Percentiles rank a stretch among this genome's conserved stretches.
phyloP scores from a whole-genome alignment of 2,888 invertebrate genomes.

The Odiellus spinosus region DNA sequence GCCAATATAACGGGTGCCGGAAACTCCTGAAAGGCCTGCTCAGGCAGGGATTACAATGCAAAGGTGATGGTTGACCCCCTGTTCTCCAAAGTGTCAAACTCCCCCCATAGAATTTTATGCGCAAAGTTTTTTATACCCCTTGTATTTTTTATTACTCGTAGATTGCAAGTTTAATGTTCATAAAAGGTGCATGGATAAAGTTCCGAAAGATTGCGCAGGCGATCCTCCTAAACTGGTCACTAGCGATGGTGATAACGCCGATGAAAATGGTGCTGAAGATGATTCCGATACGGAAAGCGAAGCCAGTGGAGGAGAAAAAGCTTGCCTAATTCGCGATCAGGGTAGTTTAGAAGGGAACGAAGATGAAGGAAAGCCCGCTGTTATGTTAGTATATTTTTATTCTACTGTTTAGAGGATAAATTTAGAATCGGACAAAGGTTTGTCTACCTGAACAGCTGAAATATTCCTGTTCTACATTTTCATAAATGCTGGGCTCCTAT shows the following conservation, averaged over 20 bases:
- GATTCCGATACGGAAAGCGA: constrained; percentile 21
- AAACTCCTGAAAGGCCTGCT: constrained; percentile 86
- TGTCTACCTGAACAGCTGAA: too few relatives aligned
- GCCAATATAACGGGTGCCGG: constrained; percentile 65
- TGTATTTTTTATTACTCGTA: constrained; percentile 20
- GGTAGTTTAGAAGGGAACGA: constrained; percentile 14
- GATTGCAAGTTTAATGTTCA: constrained; percentile 91
- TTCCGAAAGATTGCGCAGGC: constrained; percentile 76
- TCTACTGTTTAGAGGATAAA: too few relatives aligned
- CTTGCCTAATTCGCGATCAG: too few relatives aligned
- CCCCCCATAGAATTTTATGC: not conserved
- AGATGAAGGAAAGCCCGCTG: constrained; percentile 14
- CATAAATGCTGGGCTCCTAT: too few relatives aligned
- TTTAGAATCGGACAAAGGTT: too few relatives aligned
- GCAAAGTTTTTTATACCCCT: not conserved
- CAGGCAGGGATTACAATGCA: constrained; percentile 84
- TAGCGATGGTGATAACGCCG: constrained; percentile 2
- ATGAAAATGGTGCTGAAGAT: constrained; percentile 16
- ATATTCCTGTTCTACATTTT: too few relatives aligned
- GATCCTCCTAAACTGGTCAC: constrained; percentile 41
- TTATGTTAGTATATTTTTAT: too few relatives aligned
- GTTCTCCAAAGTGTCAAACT: too few relatives aligned
- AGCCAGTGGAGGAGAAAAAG: not conserved
- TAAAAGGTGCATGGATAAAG: constrained; percentile 76
- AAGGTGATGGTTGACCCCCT: constrained; percentile 38